Evolutionary conservation across 2,888 invertebrate species (phyloP).

Genomic region (Muscina levida): DNA sequence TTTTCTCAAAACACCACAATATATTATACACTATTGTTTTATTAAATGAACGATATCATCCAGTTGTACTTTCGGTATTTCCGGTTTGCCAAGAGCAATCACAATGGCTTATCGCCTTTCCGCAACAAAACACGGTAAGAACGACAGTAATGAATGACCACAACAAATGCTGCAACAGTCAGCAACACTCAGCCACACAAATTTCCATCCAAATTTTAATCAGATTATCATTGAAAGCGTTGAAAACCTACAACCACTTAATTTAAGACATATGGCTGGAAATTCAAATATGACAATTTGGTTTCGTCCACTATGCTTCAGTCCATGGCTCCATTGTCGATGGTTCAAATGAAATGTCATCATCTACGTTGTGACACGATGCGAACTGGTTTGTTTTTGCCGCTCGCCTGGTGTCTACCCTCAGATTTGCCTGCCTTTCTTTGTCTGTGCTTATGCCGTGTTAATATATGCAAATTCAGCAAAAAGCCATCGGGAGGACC

Average conservation of each 20-base stretch:
- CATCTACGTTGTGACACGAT: no score
- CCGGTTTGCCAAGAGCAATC: no score
- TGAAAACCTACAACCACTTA: conserved; percentile 11
- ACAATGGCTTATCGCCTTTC: no score
- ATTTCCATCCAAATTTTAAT: conserved; percentile 9
- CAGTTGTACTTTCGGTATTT: no score
- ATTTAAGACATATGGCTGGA: conserved; percentile 21
- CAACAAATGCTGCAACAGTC: background rate
- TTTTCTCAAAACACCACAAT: no score
- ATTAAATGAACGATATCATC: no score
- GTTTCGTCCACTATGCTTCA: background rate
- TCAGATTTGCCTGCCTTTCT: conserved; percentile 3
- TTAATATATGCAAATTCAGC: conserved; percentile 54
- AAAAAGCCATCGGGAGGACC: conserved; percentile 27
- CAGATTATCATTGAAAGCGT: conserved; percentile 7
- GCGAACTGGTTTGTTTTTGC: background rate
- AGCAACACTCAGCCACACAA: background rate
- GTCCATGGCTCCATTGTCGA: background rate
- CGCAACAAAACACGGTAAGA: background rate
- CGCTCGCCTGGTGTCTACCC: conserved; percentile 3
- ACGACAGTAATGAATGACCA: conserved; percentile 21
- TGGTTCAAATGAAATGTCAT: conserved; percentile 52
- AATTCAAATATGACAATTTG: background rate
- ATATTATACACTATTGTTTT: no score
- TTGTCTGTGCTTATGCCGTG: conserved; percentile 33